Base-by-base conservation (phyloP, 1,140 invertebrate genomes). In the Saccostrea glomerata region DNA sequence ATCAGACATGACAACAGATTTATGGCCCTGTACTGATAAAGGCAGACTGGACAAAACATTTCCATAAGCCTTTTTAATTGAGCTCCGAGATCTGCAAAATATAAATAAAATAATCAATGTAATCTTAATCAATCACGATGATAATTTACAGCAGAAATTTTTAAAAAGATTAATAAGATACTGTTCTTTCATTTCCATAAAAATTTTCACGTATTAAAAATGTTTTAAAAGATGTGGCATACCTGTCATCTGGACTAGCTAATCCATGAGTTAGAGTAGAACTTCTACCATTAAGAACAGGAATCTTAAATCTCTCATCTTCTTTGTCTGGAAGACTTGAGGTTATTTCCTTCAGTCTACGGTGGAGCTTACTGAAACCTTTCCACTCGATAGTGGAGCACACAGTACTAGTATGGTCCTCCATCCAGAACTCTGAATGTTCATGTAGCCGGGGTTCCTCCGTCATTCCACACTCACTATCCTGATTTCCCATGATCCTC, bases 101-200 rank as follows among this genome's bases (percentile, higher is more conserved):
- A 63, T n/a, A 63, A 3, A 47, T 47, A 11, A 47, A 9, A 0
- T 47, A 47, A 47, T 47, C 47, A 47, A 47, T 2, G 30, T 36
- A 36, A 36, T n/a, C n/a, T n/a, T n/a, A 47, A 47, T 47, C 6
- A 47, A 47, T 47, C 82, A 93, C 63, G 58, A 93, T 90, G 13
- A 96, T 30, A 82, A n/a, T 60, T 47, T 7, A 47, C 5, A 47
- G 47, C 47, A 47, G 47, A 47, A 47, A 47, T 47, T 47, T 47
- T 47, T 7, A 6, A 47, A 7, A 9, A 47, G 9, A 7, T 47
- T 47, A 47, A 9, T 7, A 47, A 47, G 6, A 47, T 47, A 47
- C 5, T 47, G 1, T 47, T 47, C 47, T 47, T 9, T 47, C 9
- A 47, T 47, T 47, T 47, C 47, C 47, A 47, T 47, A 6, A 47